These are phyloP conservation scores for Ormyrus labotus DNA, from an alignment of 2,888 invertebrate genomes.

Conservation along the genomic window DNA sequence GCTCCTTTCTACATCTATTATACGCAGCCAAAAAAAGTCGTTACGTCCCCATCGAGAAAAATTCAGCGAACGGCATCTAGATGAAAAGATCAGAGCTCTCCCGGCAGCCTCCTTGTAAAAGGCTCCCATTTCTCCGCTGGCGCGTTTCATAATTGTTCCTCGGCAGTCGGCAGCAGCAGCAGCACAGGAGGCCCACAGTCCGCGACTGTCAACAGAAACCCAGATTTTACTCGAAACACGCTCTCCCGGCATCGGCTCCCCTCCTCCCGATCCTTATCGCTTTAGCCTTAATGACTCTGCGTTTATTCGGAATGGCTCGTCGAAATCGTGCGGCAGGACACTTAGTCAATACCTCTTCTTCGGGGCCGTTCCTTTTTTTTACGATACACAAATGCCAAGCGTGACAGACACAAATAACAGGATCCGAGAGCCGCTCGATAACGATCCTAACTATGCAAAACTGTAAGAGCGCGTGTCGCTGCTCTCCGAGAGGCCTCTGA, in stretches of 20 bases:
- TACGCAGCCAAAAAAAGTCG: neutral
- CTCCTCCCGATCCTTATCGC: constrained; percentile 44
- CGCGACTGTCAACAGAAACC: constrained; percentile 25
- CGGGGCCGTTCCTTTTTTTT: neutral
- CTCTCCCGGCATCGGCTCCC: neutral
- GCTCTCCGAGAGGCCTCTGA: constrained; percentile 36
- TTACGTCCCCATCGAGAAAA: neutral
- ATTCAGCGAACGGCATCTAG: neutral
- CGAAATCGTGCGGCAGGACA: constrained; percentile 47
- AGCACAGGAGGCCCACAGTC: neutral
- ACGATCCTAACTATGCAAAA: constrained; percentile 57
- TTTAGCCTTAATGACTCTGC: constrained; percentile 48
- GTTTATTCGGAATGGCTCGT: constrained; percentile 48
- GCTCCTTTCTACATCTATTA: too few species aligned
- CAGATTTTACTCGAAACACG: constrained; percentile 48
- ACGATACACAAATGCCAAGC: constrained; percentile 46
- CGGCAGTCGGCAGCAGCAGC: neutral
- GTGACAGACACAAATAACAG: constrained; percentile 55
- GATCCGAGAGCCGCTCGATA: constrained; percentile 38
- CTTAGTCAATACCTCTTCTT: constrained; percentile 43
- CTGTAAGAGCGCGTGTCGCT: constrained; percentile 29
- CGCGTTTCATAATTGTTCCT: constrained; percentile 33
- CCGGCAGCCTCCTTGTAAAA: too few species aligned
- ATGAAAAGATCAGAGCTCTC: neutral
- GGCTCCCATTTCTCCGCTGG: neutral